These are phyloP conservation scores for Nesogale talazaci DNA, from an alignment of 2,113 vertebrate genomes.

Conservation along the genomic window DNA sequence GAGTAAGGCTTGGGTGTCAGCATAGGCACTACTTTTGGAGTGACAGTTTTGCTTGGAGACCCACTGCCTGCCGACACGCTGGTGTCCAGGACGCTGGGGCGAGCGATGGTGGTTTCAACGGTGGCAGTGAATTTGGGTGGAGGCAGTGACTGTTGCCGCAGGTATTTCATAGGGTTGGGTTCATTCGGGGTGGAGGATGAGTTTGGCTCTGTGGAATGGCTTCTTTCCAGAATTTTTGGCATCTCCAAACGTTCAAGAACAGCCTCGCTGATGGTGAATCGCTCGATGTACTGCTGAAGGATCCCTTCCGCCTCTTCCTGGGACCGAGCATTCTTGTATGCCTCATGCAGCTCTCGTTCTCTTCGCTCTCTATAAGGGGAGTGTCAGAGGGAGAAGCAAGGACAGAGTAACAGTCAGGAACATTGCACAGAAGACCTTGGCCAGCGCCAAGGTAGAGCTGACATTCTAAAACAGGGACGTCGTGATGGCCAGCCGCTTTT, in stretches of 20 bases:
- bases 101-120: conserved; percentile 92
- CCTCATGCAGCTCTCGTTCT: conserved; percentile 93
- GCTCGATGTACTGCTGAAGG: conserved; percentile 94
- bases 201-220: conserved; percentile 94
- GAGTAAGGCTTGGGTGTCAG: conserved; percentile 93
- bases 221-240: conserved; percentile 96
- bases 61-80: conserved; percentile 82
- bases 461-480: accelerated
- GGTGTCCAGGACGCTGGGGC: conserved; percentile 81
- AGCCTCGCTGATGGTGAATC: conserved; percentile 97
- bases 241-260: conserved; percentile 95
- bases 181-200: conserved; percentile 83
- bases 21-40: conserved; percentile 92
- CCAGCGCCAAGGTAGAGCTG: not conserved
- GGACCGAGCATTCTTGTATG: conserved; percentile 91
- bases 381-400: not conserved
- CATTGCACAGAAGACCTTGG: not conserved
- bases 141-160: conserved; percentile 95
- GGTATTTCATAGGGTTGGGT: conserved; percentile 91
- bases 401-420: not conserved
- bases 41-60: conserved; percentile 87
- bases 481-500: not conserved
- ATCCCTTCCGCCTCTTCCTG: conserved; percentile 93
- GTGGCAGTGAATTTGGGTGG: conserved; percentile 95
- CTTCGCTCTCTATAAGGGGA: conserved; percentile 88